Base-by-base conservation (phyloP, 2,797 vertebrate genomes). In the Paguma larvata region DNA sequence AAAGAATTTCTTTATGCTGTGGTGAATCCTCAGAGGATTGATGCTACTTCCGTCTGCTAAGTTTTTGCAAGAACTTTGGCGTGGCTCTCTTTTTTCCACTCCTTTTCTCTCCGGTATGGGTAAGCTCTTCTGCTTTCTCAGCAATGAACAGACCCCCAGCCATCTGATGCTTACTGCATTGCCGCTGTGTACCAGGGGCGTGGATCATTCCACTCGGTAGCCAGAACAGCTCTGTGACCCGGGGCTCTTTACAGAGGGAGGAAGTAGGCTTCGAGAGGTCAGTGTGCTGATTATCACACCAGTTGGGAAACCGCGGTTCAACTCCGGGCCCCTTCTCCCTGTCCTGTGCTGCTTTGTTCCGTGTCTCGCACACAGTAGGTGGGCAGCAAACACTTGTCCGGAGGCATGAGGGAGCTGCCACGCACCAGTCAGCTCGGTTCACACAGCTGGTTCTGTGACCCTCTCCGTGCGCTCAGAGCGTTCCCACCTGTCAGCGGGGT, bases 101-200 rank as follows among this genome's bases (percentile, higher is more conserved):
- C 44, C 56, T 41, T 93, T 93, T 96, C 85, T 85, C 85, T 94
- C 9, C 6, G 16, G 41, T 46, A 32, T 56, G 59, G 65, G 38
- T 85, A 91, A 73, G 13, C 91, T 91, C 18, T 82, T 93, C 80
- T 77, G 62, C 86, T 96, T 70, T 56, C 82, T 95, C 34, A 56
- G 32, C 56, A 72, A 13, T 53, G 90, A 84, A 46, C 72, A 83
- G n/a, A 30, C 86, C 6, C 21, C 59, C 16, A 48, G 48, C 30
- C 21, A 32, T 73, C 72, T n/a, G 65, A 32, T 88, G 70, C 87
- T 90, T 48, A 12, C 59, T 85, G 53, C 0, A 1, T 89, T 63
- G 38, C 32, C 83, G 23, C 90, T 56, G 0, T 68, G 16, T 32
- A 27, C 48, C 72, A 59, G 63, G 46, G 53, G 12, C 41, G 3